Base-by-base conservation (phyloP, 2,113 vertebrate species). In the Cacatua alba region DNA sequence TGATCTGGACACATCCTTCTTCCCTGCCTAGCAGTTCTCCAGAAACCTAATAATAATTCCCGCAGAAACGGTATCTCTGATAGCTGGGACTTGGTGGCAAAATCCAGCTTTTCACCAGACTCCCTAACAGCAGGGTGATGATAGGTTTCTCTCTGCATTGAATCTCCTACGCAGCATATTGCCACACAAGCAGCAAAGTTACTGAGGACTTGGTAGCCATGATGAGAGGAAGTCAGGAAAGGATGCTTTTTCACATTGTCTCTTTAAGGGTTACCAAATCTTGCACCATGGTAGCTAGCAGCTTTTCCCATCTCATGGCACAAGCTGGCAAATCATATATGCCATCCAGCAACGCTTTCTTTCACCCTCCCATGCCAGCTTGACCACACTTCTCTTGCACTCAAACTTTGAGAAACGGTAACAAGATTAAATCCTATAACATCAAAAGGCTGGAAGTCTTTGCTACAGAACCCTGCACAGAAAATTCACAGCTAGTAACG, bases 141-240 rank as follows among this genome's bases (percentile, higher is more conserved):
- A 57, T 0, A 26, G 20, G 26, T 49, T 82, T 72, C 51, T 77
- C 71, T 46, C 35, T 35, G 43, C 44, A 46, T 19, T 28, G 10
- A 48, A 64, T 57, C n/a, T 88, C 64, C 63, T 63, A 2, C 1
- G 2, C 31, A 8, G 6, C 24, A 33, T 7, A 37, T 0, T 70
- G 51, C 64, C 28, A 25, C 1, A 4, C 31, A 67, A 57, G 76
- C 48, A 76, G 44, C 37, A 53, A 51, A 88, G n/a, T 4, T 37
- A 48, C 49, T 17, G n/a, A 17, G 37, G 29, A 28, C 18, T 35
- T 0, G 0, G 44, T 21, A 91, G 48, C 33, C 63, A 62, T 5
- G 39, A 51, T 5, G 5, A 49, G 5, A 90, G 7, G 72, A 75
- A 92, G 62, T 39, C 76, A 94, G 72, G 48, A 52, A 90, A 86